Evolutionary conservation across 1,140 invertebrate species (phyloP).

Genomic region (Panagrolaimus sp.): DNA sequence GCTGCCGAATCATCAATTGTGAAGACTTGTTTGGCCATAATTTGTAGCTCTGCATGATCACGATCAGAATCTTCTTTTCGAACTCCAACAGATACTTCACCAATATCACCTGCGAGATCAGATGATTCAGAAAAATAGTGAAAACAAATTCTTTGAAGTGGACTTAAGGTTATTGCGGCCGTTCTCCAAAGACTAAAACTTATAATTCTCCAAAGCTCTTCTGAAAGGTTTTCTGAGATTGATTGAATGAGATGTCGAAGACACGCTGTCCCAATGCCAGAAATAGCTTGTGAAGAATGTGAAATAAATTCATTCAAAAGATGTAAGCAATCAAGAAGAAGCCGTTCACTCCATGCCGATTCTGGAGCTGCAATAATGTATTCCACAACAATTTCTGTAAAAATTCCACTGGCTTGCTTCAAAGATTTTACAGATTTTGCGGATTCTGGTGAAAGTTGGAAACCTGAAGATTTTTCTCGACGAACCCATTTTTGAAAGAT

Average conservation of each 20-base stretch:
- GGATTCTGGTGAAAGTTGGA: neutral
- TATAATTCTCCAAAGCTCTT: neutral
- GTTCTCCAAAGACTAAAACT: neutral
- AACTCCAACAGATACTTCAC: constrained; percentile 2
- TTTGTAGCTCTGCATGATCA: neutral
- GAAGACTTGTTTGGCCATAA: constrained; percentile 13
- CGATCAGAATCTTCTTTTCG: neutral
- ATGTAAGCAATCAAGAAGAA: neutral
- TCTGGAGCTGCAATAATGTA: neutral
- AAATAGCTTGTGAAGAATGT: neutral
- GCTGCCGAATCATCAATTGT: neutral
- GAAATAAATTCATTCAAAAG: constrained; percentile 3
- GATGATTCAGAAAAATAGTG: constrained; percentile 2
- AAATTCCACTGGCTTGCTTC: neutral
- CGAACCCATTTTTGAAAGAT: constrained; percentile 14
- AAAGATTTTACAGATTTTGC: neutral
- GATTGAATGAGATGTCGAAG: constrained; percentile 1
- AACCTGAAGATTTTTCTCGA: neutral
- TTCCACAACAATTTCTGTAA: neutral
- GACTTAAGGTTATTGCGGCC: neutral
- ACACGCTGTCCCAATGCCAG: constrained; percentile 1
- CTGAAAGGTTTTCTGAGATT: neutral
- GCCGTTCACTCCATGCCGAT: neutral
- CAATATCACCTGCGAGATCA: neutral
- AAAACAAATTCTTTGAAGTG: neutral